Evolutionary conservation across 1,140 invertebrate species (phyloP).

Genomic region (Dreissena rostriformis): DNA sequence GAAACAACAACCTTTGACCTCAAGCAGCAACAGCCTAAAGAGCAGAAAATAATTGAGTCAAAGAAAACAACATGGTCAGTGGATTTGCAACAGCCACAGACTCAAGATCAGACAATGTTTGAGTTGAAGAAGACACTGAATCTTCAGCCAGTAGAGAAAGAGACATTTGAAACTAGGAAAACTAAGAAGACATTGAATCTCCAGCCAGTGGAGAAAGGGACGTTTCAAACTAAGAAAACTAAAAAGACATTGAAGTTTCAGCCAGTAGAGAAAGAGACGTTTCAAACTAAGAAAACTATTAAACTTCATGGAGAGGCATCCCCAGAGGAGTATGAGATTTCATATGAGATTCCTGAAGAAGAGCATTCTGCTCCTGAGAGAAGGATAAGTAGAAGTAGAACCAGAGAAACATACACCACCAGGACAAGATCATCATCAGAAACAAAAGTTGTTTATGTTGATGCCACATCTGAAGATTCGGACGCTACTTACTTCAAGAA

Average conservation of each 20-base stretch:
- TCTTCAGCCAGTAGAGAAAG: too few relatives aligned
- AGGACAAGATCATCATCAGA: conserved; percentile 11
- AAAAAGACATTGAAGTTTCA: too few relatives aligned
- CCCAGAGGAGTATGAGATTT: conserved; percentile 8
- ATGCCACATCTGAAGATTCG: conserved; percentile 41
- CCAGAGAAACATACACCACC: background rate
- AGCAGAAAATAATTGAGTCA: background rate
- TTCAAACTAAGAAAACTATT: too few relatives aligned
- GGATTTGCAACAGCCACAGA: too few relatives aligned
- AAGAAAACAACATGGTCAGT: conserved; percentile 4
- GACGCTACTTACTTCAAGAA: conserved; percentile 34
- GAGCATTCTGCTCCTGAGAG: background rate
- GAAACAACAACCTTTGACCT: background rate
- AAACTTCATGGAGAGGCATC: too few relatives aligned
- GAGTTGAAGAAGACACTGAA: too few relatives aligned
- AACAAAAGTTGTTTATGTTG: conserved; percentile 24
- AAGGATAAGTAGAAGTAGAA: conserved; percentile 6
- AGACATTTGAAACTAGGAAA: too few relatives aligned
- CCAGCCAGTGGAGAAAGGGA: too few relatives aligned
- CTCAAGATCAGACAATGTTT: too few relatives aligned
- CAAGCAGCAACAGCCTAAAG: background rate
- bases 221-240: too few relatives aligned
- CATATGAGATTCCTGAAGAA: conserved; percentile 15
- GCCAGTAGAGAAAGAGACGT: too few relatives aligned
- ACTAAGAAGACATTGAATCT: too few relatives aligned